Percentiles rank a stretch among this genome's conserved stretches.
Evolutionary conservation across 2,113 vertebrate genomes (phyloP).

Genomic region (Malurus cyaneus): DNA sequence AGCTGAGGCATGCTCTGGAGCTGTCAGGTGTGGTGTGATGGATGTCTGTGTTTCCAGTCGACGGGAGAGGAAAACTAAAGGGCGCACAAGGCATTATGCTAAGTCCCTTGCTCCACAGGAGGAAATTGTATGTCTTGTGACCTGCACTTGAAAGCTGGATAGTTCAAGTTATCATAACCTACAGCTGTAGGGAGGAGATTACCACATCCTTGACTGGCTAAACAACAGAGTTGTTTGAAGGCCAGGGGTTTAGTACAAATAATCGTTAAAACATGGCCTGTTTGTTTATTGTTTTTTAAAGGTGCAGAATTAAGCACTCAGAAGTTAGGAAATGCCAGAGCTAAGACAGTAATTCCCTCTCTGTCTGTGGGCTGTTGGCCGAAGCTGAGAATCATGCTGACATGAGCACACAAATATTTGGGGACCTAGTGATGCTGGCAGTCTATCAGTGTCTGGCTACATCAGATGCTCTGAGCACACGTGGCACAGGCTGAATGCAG

Average conservation of each 20-base stretch:
- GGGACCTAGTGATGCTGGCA: not conserved
- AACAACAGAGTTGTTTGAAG: slow-evolving; percentile 24
- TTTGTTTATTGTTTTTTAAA: slow-evolving; percentile 25
- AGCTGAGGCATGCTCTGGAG: not conserved
- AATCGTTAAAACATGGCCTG: not conserved
- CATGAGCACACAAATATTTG: not conserved
- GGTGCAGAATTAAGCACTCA: not conserved
- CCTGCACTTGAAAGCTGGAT: slow-evolving; percentile 15
- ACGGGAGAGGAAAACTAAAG: not conserved
- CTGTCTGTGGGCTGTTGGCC: not conserved
- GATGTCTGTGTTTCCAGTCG: not conserved
- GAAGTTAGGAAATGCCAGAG: not conserved
- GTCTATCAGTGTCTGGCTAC: accelerated
- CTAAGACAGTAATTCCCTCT: not conserved
- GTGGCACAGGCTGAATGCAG: accelerated
- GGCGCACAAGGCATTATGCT: not conserved
- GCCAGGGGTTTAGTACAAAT: slow-evolving; percentile 9
- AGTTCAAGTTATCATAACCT: slow-evolving; percentile 41
- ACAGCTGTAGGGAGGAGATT: slow-evolving; percentile 23
- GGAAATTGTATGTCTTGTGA: slow-evolving; percentile 14
- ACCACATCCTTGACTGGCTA: not conserved
- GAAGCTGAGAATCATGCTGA: not conserved
- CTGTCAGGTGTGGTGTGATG: not conserved
- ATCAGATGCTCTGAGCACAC: not conserved
- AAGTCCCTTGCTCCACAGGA: not conserved